phyloP scores from a whole-genome alignment of 2,797 vertebrate species.

The Sternarchorhynchus goeldii region DNA sequence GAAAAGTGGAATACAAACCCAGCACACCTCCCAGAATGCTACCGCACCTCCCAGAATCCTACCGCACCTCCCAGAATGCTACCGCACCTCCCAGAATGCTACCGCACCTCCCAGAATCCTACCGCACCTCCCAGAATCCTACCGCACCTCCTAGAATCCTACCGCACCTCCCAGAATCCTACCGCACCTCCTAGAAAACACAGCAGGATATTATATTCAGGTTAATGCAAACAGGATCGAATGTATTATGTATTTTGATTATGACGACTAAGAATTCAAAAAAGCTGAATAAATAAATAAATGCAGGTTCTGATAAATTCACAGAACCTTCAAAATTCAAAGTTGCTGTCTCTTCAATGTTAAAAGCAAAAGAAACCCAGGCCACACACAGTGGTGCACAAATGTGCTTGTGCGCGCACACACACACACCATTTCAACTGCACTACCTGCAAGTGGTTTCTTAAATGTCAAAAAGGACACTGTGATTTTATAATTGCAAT shows the following conservation, averaged over 20 bases:
- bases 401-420: constrained; percentile 20
- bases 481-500: constrained; percentile 60
- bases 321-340: background rate
- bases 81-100: constrained; percentile 29
- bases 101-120: too few relatives aligned
- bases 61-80: too few relatives aligned
- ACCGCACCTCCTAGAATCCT: constrained; percentile 15
- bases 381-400: constrained; percentile 11
- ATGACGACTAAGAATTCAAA: constrained; percentile 23
- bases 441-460: constrained; percentile 48
- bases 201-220: constrained; percentile 26
- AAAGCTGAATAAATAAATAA: constrained; percentile 6
- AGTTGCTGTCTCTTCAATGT: constrained; percentile 7
- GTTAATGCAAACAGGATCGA: constrained; percentile 39
- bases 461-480: constrained; percentile 59
- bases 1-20: constrained; percentile 22
- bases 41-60: constrained; percentile 29
- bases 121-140: background rate
- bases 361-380: constrained; percentile 4
- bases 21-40: background rate
- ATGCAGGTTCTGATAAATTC: constrained; percentile 30
- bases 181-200: constrained; percentile 27
- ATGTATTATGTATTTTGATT: constrained; percentile 33
- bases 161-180: background rate
- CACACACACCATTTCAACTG: constrained; percentile 47